A percentile compares a stretch with the other conserved stretches of the same genome.
Conservation (phyloP, 2,888 invertebrate species). For the Hirtodrosophila histrioides region DNA sequence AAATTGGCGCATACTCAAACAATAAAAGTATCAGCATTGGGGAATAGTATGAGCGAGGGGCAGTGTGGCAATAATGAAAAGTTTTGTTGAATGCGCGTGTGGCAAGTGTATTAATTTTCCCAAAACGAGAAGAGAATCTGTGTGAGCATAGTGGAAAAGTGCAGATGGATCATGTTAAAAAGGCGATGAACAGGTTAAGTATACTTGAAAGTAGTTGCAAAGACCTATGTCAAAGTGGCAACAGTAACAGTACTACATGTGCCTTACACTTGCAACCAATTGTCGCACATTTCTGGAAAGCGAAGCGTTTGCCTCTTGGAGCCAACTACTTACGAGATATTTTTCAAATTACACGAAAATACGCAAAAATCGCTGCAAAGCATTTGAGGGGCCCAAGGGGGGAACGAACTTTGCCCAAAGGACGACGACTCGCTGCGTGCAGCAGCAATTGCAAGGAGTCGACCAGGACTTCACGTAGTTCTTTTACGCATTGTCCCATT, state of each 20-base stretch:
- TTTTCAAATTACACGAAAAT: conserved; percentile 56
- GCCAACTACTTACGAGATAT: conserved; percentile 49
- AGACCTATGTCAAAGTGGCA: conserved; percentile 16
- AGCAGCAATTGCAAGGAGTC: conserved; percentile 5
- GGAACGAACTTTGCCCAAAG: conserved; percentile 55
- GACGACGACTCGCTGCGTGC: conserved; percentile 46
- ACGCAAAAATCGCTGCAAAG: conserved; percentile 49
- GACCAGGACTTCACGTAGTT: conserved; percentile 30
- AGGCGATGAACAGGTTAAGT: neutral
- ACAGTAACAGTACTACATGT: conserved; percentile 9
- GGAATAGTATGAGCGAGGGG: neutral
- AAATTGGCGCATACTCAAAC: conserved; percentile 48
- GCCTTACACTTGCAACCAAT: conserved; percentile 29
- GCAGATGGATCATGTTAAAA: conserved; percentile 2
- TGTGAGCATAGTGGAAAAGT: conserved; percentile 34
- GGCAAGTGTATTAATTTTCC: conserved; percentile 49
- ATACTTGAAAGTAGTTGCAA: conserved; percentile 5
- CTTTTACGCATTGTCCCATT: conserved; percentile 47
- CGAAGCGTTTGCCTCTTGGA: conserved; percentile 6
- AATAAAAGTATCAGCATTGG: conserved; percentile 5
- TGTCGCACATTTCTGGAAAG: conserved; percentile 23
- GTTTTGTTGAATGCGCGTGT: conserved; percentile 17
- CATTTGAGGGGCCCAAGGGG: neutral
- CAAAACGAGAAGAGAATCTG: conserved; percentile 36
- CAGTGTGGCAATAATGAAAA: conserved; percentile 7